Evolutionary conservation across 1,140 invertebrate species (phyloP).

Genomic region (Macrocentrus cingulum): DNA sequence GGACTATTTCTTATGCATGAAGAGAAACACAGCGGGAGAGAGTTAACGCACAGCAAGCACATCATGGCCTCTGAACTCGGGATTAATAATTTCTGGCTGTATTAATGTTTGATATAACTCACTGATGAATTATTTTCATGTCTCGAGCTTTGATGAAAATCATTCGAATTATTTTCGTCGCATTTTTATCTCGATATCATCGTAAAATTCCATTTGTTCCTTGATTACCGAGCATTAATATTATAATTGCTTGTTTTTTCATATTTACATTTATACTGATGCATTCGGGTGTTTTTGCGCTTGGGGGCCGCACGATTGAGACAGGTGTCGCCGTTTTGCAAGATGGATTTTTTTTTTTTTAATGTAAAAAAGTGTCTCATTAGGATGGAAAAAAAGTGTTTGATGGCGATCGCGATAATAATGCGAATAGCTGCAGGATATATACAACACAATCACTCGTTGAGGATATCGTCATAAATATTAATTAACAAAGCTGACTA

Average conservation of each 20-base stretch:
- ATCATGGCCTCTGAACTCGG: slow-evolving; percentile 42
- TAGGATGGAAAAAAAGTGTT: slow-evolving; percentile 11
- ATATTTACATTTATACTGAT: no score
- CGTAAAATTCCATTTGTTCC: no score
- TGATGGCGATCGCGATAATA: neutral
- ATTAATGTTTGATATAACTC: slow-evolving; percentile 28
- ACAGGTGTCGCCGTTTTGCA: slow-evolving; percentile 14
- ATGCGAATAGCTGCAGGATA: neutral
- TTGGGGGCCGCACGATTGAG: neutral
- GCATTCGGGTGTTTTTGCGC: no score
- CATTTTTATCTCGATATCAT: no score
- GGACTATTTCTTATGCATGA: slow-evolving; percentile 41
- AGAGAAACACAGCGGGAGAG: slow-evolving; percentile 43
- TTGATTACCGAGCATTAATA: no score
- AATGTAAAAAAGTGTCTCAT: slow-evolving; percentile 22
- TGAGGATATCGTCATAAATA: slow-evolving; percentile 29
- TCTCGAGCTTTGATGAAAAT: slow-evolving; percentile 17
- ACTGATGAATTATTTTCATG: slow-evolving; percentile 33
- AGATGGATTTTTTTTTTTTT: neutral
- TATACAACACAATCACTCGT: neutral
- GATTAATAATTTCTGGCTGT: slow-evolving; percentile 31
- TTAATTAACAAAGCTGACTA: slow-evolving; percentile 26
- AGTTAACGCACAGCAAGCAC: slow-evolving; percentile 51
- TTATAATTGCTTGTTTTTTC: no score
- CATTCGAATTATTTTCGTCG: no score